Evolutionary conservation across 2,797 vertebrate species (phyloP).

Genomic region (Paguma larvata): DNA sequence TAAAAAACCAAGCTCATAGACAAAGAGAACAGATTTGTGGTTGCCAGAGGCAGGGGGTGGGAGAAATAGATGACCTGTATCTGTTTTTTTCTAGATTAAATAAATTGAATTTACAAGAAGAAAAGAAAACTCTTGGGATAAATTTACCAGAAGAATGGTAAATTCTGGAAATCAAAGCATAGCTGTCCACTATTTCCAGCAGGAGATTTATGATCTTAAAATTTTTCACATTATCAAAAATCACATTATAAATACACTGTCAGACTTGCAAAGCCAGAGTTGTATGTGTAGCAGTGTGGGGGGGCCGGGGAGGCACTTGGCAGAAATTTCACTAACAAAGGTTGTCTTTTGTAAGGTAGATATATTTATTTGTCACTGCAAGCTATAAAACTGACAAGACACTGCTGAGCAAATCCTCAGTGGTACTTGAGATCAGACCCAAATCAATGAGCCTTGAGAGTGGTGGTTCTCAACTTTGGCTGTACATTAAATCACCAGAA

Average conservation of each 20-base stretch:
- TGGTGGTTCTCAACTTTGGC: background rate
- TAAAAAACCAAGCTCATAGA: background rate
- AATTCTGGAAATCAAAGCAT: background rate
- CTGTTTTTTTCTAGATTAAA: background rate
- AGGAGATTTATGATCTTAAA: background rate
- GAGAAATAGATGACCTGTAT: background rate
- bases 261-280: background rate
- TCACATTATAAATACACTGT: background rate
- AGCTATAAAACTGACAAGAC: background rate
- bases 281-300: background rate
- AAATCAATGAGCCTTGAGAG: background rate
- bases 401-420: background rate
- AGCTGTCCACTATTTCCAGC: background rate
- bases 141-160: constrained; percentile 22
- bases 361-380: constrained; percentile 24
- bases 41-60: background rate
- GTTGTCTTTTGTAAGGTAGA: background rate
- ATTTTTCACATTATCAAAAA: background rate
- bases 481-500: background rate
- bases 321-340: background rate
- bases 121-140: background rate
- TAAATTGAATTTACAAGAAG: background rate
- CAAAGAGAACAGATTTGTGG: background rate
- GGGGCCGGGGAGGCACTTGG: background rate
- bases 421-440: background rate